These are phyloP conservation scores for Zosterops japonicus DNA, from an alignment of 2,113 vertebrate species.

Conservation along the genomic window DNA sequence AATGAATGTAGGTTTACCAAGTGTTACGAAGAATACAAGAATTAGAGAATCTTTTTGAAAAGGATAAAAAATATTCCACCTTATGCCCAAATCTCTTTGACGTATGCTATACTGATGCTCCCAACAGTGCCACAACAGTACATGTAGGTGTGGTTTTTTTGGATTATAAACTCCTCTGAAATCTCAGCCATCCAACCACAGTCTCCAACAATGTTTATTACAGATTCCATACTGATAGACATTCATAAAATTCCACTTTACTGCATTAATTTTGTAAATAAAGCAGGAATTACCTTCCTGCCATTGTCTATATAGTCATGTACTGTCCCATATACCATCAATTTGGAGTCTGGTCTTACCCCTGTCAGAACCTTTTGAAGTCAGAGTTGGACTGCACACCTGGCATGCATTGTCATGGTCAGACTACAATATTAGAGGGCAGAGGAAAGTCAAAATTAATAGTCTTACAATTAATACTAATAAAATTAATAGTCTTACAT, in stretches of 20 bases:
- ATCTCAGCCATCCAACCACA: neutral
- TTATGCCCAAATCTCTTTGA: neutral
- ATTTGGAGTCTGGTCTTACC: neutral
- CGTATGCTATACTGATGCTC: neutral
- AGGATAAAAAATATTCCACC: neutral
- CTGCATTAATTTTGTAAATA: neutral
- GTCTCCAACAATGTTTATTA: neutral
- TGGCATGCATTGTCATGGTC: neutral
- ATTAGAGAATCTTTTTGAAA: neutral
- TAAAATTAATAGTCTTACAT: neutral
- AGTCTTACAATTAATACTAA: neutral
- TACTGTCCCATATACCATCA: neutral
- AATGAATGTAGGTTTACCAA: neutral
- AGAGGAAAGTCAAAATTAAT: neutral
- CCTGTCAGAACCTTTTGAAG: neutral
- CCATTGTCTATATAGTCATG: neutral
- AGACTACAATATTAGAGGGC: neutral
- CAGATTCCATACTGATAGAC: neutral
- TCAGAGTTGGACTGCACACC: neutral
- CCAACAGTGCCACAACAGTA: neutral
- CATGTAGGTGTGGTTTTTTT: neutral
- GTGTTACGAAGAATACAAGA: accelerated
- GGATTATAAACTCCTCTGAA: neutral
- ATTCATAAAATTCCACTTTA: neutral
- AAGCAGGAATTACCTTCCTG: neutral